Conservation (phyloP, 2,888 invertebrate species). For the Fragum fragum region DNA sequence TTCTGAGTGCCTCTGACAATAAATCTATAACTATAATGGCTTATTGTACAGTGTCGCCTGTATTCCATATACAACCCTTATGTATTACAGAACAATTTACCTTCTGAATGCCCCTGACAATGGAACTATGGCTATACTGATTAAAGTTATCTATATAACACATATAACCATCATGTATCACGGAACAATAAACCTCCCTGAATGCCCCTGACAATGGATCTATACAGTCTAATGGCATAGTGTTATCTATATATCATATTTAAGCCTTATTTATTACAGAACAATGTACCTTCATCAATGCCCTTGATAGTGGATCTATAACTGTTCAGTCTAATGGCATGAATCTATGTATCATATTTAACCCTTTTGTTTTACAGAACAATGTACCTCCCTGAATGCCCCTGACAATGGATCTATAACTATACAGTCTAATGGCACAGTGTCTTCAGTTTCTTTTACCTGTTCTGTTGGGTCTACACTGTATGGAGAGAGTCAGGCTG, state of each 20-base stretch:
- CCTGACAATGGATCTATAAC: slow-evolving; percentile 36
- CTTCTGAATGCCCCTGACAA: slow-evolving; percentile 22
- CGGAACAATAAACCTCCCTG: slow-evolving; percentile 36
- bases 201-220: slow-evolving; percentile 34
- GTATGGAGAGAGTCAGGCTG: slow-evolving; percentile 37
- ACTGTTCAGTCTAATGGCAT: slow-evolving; percentile 39
- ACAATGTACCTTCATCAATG: slow-evolving; percentile 26
- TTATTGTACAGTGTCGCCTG: slow-evolving; percentile 44
- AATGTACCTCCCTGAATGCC: slow-evolving; percentile 30
- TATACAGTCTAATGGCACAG: slow-evolving; percentile 42
- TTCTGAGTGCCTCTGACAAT: slow-evolving; percentile 27
- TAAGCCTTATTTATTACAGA: slow-evolving; percentile 31
- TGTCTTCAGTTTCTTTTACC: slow-evolving; percentile 34
- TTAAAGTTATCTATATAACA: too few species aligned
- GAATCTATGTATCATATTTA: too few species aligned
- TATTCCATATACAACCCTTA: too few species aligned
- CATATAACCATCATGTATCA: too few species aligned
- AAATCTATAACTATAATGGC: slow-evolving; percentile 29
- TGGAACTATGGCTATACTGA: slow-evolving; percentile 26
- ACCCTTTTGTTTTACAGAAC: slow-evolving; percentile 26
- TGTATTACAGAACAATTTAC: slow-evolving; percentile 32
- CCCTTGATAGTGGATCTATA: slow-evolving; percentile 34
- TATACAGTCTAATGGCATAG: slow-evolving; percentile 41
- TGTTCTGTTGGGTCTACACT: slow-evolving; percentile 50
- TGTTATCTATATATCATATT: too few species aligned